These are phyloP conservation scores for Geococcyx californianus DNA, from an alignment of 2,113 vertebrate genomes.

Conservation along the genomic window DNA sequence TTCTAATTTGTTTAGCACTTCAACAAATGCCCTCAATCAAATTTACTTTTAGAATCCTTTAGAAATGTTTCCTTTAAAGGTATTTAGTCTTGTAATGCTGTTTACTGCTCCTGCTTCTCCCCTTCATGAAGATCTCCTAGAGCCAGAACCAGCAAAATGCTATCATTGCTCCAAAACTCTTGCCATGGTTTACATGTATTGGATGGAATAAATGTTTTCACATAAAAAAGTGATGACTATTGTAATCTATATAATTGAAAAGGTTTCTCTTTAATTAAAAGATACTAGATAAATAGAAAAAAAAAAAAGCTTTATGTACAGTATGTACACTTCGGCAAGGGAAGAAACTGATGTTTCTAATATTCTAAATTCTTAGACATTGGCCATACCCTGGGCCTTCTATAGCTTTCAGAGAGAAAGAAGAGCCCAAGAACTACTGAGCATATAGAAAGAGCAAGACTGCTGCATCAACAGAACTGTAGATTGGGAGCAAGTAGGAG, in stretches of 20 bases:
- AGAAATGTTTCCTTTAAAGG: constrained; percentile 7
- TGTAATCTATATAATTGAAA: background rate
- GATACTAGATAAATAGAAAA: background rate
- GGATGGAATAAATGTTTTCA: background rate
- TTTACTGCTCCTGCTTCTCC: background rate
- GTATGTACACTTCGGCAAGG: background rate
- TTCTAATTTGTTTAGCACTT: constrained; percentile 42
- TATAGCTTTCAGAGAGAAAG: background rate
- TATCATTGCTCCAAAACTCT: background rate
- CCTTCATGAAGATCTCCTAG: background rate
- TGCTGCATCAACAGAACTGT: background rate
- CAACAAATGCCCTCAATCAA: background rate
- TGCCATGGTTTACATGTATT: background rate
- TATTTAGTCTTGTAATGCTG: background rate
- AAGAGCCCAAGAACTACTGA: background rate
- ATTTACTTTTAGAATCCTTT: constrained; percentile 10
- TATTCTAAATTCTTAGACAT: background rate
- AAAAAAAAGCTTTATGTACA: background rate
- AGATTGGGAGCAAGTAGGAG: background rate
- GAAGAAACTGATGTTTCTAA: no score
- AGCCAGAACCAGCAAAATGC: background rate
- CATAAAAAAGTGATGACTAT: background rate
- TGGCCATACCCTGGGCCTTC: background rate
- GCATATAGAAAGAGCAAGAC: background rate
- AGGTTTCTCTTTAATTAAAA: background rate